phyloP scores from a whole-genome alignment of 2,797 vertebrate species.

The Sebastes iracundus region DNA sequence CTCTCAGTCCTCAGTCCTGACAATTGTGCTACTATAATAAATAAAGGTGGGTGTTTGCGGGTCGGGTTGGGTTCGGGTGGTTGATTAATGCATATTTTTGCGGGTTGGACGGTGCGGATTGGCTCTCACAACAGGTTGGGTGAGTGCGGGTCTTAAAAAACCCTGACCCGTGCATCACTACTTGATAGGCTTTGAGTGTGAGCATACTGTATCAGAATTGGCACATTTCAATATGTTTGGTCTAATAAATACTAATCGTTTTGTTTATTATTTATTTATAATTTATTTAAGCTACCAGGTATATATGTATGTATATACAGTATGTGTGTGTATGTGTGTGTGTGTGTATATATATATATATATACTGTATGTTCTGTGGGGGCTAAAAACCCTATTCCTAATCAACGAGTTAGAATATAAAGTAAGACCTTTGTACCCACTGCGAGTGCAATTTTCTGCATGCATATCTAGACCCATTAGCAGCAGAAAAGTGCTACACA shows the following conservation, averaged over 20 bases:
- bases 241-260: neutral
- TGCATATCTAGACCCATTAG: slow-evolving; percentile 59
- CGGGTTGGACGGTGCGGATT: no score
- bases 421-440: slow-evolving; percentile 30
- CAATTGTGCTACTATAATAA: no score
- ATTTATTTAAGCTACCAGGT: neutral
- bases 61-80: no score
- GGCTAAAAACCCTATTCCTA: neutral
- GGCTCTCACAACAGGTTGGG: no score
- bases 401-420: slow-evolving; percentile 10
- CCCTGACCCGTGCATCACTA: neutral
- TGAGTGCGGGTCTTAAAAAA: no score
- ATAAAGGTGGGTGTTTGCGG: no score
- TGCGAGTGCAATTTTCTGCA: slow-evolving; percentile 29
- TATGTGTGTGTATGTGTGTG: neutral
- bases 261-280: neutral
- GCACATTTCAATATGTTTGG: neutral
- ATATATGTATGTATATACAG: no score
- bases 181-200: neutral
- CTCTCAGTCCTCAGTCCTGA: no score
- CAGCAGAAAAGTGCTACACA: slow-evolving; percentile 38
- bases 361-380: neutral
- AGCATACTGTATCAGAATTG: neutral
- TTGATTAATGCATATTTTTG: no score
- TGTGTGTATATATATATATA: no score